Percentiles rank a stretch among this genome's conserved stretches.
These are phyloP conservation scores for Eptesicus fuscus DNA, from an alignment of 2,113 vertebrate species.

Conservation along the genomic window DNA sequence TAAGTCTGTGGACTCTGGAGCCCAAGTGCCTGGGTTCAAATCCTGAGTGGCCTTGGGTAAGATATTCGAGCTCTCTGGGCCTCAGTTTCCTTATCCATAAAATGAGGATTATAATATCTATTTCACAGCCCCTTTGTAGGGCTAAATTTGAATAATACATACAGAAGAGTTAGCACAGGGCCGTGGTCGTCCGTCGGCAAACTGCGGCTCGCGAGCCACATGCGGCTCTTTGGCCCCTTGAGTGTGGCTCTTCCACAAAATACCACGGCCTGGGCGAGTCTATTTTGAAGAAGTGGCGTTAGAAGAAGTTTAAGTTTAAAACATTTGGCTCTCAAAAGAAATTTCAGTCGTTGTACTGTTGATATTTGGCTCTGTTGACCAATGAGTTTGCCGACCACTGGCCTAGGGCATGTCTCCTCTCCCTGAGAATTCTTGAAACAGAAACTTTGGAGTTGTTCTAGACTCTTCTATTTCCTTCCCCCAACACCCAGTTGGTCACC, in stretches of 20 bases:
- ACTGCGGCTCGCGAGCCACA: no score
- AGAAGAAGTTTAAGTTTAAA: no score
- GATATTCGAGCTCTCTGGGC: neutral
- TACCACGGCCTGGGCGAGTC: no score
- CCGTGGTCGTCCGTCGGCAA: no score
- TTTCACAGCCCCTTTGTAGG: neutral
- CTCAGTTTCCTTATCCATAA: neutral
- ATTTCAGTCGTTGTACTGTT: no score
- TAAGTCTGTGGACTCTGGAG: neutral
- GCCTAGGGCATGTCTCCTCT: neutral
- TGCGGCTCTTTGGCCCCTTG: no score
- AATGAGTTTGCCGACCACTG: no score
- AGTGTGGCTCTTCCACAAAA: no score
- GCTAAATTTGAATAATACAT: neutral
- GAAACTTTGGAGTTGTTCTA: neutral
- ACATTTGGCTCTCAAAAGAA: no score
- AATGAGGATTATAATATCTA: neutral
- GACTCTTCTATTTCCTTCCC: neutral
- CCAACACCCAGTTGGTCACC: neutral
- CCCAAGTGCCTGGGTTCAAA: neutral
- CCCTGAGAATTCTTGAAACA: neutral
- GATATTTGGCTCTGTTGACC: no score
- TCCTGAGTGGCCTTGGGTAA: neutral
- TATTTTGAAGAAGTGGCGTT: no score
- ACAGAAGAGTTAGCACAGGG: neutral